Evolutionary conservation across 2,888 invertebrate genomes (phyloP).

Genomic region (Cantharis rufa): DNA sequence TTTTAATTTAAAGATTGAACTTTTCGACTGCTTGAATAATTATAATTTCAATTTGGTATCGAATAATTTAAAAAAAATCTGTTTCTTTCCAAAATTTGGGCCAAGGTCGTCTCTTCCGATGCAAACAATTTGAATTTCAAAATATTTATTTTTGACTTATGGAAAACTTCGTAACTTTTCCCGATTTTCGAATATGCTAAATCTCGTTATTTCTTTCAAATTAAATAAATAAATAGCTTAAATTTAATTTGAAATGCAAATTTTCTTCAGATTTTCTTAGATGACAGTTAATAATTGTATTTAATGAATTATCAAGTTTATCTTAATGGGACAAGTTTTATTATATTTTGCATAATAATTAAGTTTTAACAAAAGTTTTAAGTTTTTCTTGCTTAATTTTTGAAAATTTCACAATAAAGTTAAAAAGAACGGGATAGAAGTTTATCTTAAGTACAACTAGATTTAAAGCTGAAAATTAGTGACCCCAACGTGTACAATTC

Average conservation of each 20-base stretch:
- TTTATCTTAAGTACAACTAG: background rate
- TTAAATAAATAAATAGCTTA: background rate
- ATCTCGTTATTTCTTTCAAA: background rate
- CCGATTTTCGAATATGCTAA: background rate
- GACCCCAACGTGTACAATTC: background rate
- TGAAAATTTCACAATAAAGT: background rate
- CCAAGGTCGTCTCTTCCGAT: too few relatives aligned
- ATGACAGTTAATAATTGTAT: background rate
- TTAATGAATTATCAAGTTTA: background rate
- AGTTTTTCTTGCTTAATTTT: background rate
- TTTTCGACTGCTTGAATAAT: too few relatives aligned
- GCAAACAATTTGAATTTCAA: background rate
- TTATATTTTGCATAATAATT: background rate
- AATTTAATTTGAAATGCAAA: background rate
- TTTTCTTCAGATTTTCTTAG: background rate
- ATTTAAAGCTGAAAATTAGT: background rate
- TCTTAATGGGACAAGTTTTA: background rate
- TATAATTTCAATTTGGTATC: too few relatives aligned
- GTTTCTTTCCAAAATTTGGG: too few relatives aligned
- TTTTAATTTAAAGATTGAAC: too few relatives aligned
- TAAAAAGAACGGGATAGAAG: background rate
- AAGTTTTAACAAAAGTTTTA: background rate
- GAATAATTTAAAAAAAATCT: too few relatives aligned
- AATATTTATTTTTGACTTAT: background rate
- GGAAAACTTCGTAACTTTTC: background rate